phyloP scores from a whole-genome alignment of 2,888 invertebrate genomes.

The Endotricha flammealis region DNA sequence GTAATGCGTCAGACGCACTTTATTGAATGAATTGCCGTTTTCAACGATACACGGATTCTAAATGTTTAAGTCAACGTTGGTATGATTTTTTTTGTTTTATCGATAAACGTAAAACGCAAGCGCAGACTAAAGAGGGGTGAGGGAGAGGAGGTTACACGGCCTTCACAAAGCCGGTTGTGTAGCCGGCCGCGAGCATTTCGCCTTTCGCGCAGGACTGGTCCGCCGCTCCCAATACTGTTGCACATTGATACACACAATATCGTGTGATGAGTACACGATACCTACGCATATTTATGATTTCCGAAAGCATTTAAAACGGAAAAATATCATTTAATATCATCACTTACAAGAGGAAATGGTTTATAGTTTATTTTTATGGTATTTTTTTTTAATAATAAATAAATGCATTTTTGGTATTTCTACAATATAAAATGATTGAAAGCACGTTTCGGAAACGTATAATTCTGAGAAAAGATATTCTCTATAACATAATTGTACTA shows the following conservation, averaged over 20 bases:
- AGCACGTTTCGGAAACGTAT: too few species aligned
- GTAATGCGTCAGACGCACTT: conserved; percentile 35
- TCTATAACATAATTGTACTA: too few species aligned
- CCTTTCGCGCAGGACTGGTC: conserved; percentile 69
- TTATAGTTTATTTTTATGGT: too few species aligned
- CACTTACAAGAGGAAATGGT: too few species aligned
- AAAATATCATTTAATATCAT: too few species aligned
- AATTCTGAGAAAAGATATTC: too few species aligned
- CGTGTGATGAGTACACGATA: conserved; percentile 24
- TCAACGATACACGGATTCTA: conserved; percentile 3
- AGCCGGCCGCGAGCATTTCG: conserved; percentile 66
- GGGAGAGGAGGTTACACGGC: conserved; percentile 64
- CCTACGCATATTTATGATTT: background rate
- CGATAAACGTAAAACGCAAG: conserved; percentile 58
- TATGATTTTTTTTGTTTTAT: conserved; percentile 29
- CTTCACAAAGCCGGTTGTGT: conserved; percentile 75
- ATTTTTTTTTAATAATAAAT: too few species aligned
- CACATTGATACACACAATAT: conserved; percentile 27
- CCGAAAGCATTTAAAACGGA: too few species aligned
- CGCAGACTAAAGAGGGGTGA: conserved; percentile 35
- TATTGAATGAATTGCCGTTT: conserved; percentile 35
- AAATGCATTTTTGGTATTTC: too few species aligned
- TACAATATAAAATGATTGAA: too few species aligned
- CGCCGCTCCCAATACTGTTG: conserved; percentile 53
- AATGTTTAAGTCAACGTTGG: background rate